phyloP scores from a whole-genome alignment of 1,140 invertebrate species.

The Matsumurasca onukii region DNA sequence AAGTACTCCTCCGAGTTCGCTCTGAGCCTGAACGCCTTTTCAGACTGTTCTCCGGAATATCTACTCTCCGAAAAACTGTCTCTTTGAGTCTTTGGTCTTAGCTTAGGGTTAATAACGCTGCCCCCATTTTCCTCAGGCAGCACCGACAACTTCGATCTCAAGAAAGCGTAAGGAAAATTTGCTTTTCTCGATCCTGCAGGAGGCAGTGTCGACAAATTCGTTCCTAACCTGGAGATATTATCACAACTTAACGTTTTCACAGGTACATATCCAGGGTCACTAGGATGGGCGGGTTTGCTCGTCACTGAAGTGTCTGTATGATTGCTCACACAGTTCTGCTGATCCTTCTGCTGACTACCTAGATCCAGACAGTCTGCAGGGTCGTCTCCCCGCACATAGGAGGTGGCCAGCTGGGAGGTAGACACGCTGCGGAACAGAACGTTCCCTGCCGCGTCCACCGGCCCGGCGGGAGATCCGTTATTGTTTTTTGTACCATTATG shows the following conservation, averaged over 20 bases:
- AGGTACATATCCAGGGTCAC: conserved; percentile 50
- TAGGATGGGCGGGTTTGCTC: conserved; percentile 41
- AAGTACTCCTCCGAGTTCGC: conserved; percentile 53
- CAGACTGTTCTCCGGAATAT: conserved; percentile 7
- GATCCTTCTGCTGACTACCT: conserved; percentile 41
- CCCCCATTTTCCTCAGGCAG: conserved; percentile 68
- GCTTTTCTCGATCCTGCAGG: conserved; percentile 50
- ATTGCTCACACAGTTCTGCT: conserved; percentile 1
- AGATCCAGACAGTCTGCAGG: conserved; percentile 71
- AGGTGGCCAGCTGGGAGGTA: conserved; percentile 67
- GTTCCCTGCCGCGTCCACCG: conserved; percentile 51
- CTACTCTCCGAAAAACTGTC: conserved; percentile 40
- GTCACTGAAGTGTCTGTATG: conserved; percentile 37
- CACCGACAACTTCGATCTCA: conserved; percentile 71
- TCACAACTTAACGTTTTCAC: conserved; percentile 63
- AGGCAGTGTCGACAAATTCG: conserved; percentile 41
- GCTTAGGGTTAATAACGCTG: conserved; percentile 54
- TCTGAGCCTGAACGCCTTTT: conserved; percentile 49
- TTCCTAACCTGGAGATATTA: conserved; percentile 56
- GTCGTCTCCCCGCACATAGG: conserved; percentile 75
- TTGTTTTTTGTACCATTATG: conserved; percentile 44
- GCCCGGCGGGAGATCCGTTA: neutral
- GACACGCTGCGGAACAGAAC: conserved; percentile 72
- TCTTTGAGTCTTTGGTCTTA: conserved; percentile 36
- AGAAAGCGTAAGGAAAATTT: conserved; percentile 75